Conservation (phyloP, 2,113 vertebrate genomes). For the Tragelaphus strepsiceros region DNA sequence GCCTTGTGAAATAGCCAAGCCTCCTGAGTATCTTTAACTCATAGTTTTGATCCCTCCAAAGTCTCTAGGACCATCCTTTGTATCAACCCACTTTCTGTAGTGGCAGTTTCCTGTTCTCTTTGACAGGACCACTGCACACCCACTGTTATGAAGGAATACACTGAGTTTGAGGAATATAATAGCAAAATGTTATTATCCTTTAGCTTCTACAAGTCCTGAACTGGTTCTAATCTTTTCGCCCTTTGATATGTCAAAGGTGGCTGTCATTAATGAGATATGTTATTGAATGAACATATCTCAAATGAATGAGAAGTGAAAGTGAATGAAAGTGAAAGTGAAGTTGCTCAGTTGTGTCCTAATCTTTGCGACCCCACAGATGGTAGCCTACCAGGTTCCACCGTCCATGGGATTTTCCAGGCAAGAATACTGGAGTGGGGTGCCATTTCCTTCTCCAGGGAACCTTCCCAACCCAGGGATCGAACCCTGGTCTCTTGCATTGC, state of each 20-base stretch:
- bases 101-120: not conserved
- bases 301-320: not conserved
- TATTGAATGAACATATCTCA: not conserved
- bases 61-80: not conserved
- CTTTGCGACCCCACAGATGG: not conserved
- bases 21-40: not conserved
- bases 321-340: not conserved
- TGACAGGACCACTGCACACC: not conserved
- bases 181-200: not conserved
- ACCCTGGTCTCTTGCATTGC: too few relatives aligned
- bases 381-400: not conserved
- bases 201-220: not conserved
- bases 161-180: not conserved
- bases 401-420: not conserved
- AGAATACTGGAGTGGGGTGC: too few relatives aligned
- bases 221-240: not conserved
- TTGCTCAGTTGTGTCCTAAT: not conserved
- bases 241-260: not conserved
- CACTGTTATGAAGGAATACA: not conserved
- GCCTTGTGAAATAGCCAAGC: not conserved
- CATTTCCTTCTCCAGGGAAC: too few relatives aligned
- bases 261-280: not conserved
- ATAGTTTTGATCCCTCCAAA: not conserved
- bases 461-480: too few relatives aligned
- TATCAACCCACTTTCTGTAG: not conserved